These are phyloP conservation scores for Drosophila elegans DNA, from an alignment of 1,140 invertebrate genomes.

Conservation along the genomic window DNA sequence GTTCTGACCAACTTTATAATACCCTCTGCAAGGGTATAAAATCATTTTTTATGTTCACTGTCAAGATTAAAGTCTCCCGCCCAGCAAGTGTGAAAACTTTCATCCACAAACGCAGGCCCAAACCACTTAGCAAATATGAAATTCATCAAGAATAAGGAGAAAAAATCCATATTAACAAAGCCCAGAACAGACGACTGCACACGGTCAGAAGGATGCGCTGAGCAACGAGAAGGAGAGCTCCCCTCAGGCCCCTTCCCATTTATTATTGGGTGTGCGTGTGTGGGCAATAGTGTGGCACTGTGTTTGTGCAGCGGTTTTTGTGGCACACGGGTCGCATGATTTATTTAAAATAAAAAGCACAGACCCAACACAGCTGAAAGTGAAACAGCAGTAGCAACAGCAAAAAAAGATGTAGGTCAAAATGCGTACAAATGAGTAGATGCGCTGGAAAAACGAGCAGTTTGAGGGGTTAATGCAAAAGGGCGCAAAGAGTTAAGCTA, in stretches of 20 bases:
- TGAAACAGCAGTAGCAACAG: slow-evolving; percentile 25
- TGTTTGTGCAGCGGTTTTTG: slow-evolving; percentile 70
- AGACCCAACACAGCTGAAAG: slow-evolving; percentile 16
- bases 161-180: slow-evolving; percentile 9
- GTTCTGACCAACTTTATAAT: too few species aligned
- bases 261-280: slow-evolving; percentile 9
- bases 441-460: slow-evolving; percentile 2
- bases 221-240: not conserved
- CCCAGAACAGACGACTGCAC: slow-evolving; percentile 5
- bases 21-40: too few species aligned
- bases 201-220: slow-evolving; percentile 31
- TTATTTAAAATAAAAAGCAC: slow-evolving; percentile 70
- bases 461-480: not conserved
- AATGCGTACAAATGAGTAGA: slow-evolving; percentile 46
- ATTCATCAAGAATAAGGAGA: slow-evolving; percentile 54
- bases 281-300: slow-evolving; percentile 18
- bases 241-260: slow-evolving; percentile 3
- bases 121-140: slow-evolving; percentile 32
- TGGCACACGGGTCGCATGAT: slow-evolving; percentile 66
- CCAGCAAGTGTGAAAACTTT: slow-evolving; percentile 3
- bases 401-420: slow-evolving; percentile 60
- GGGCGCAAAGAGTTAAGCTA: slow-evolving; percentile 26
- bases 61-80: not conserved
- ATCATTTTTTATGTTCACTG: not conserved
- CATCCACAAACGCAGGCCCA: slow-evolving; percentile 11